Base-by-base conservation (phyloP, 2,888 invertebrate species). In the Epistrophe eligans region DNA sequence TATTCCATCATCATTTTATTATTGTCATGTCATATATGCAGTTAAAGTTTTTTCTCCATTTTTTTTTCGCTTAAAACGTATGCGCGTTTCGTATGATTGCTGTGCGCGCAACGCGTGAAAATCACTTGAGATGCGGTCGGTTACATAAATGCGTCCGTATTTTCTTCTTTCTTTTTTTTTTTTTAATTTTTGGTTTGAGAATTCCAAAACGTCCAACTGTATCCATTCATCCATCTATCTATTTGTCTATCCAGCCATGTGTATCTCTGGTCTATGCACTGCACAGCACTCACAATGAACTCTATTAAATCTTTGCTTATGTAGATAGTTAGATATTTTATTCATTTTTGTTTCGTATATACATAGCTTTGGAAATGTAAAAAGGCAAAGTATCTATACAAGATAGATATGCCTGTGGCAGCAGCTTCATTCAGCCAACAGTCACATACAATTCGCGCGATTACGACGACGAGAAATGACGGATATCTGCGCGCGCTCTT, bases 151-250 rank as follows among this genome's bases (percentile, higher is more conserved):
- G 82, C 77, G 43, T 74, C 50, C 67, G 57, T 50, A n/a, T 35
- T 58, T 77, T 77, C 7, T 32, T 76, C 70, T 45, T 67, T 45
- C 15, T 32, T 28, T 52, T 62, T 55, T 58, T 0, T 35, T 67
- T 17, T 45, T n/a, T 32, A 6, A 35, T 17, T 10, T 17, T 50
- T 55, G 17, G 11, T 57, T 40, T n/a, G 58, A 79, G 79, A 24
- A 87, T 87, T 83, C 83, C 76, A 76, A 72, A 79, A 83, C 87
- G 87, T 87, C 83, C 77, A 83, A 76, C 79, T 83, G 83, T 60
- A 76, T 79, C 87, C 79, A 87, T 87, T 83, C 83, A 83, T 71
- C 76, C 82, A 87, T 87, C 83, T 83, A 66, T 87, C 82, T 87
- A 79, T 79, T 83, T 87, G 74, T 71, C 79, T 83, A 83, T 76